These are phyloP conservation scores for Indicator indicator DNA, from an alignment of 2,113 vertebrate genomes.

Conservation along the genomic window DNA sequence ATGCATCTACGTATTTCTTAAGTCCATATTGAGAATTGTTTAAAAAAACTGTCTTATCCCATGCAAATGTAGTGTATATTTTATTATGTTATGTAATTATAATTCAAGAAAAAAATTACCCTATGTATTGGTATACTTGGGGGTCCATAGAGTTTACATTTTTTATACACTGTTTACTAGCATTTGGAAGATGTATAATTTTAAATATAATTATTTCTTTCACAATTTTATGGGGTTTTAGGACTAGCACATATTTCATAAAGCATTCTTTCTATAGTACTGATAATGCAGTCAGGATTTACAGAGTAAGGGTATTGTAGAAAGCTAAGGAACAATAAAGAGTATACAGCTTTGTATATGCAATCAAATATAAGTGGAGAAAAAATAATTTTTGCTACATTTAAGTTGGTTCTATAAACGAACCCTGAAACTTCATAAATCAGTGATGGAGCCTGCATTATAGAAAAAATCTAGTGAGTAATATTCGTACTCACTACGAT, in stretches of 20 bases:
- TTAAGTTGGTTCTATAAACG: neutral
- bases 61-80: neutral
- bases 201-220: neutral
- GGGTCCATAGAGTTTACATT: neutral
- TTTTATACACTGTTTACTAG: neutral
- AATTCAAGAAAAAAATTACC: neutral
- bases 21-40: neutral
- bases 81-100: neutral
- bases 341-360: neutral
- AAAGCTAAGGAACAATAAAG: neutral
- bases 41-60: neutral
- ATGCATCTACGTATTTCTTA: neutral
- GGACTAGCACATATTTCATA: neutral
- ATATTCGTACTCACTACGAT: neutral
- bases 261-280: neutral
- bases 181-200: neutral
- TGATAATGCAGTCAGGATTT: neutral
- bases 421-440: neutral
- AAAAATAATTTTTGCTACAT: neutral
- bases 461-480: neutral
- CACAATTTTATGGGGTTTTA: neutral
- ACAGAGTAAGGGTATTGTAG: neutral
- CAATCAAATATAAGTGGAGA: neutral
- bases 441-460: neutral
- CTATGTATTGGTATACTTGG: neutral